phyloP scores from a whole-genome alignment of 2,888 invertebrate species.

The Neoascia interrupta region DNA sequence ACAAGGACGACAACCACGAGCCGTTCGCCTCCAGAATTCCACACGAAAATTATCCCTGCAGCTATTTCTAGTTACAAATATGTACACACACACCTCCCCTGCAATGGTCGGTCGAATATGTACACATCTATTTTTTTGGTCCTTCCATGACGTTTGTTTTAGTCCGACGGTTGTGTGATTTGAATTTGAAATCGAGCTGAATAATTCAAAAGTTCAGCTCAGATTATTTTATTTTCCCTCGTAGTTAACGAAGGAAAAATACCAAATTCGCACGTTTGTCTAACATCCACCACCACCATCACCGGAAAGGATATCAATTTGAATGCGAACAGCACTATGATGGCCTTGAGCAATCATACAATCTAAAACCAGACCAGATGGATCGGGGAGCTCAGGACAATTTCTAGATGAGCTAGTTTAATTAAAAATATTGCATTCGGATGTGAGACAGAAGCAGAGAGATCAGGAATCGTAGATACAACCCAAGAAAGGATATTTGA shows the following conservation, averaged over 20 bases:
- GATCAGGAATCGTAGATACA: no score
- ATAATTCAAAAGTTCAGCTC: slow-evolving; percentile 40
- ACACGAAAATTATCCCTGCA: slow-evolving; percentile 13
- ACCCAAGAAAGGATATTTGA: not conserved
- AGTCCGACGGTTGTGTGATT: slow-evolving; percentile 13
- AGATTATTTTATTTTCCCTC: not conserved
- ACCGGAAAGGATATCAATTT: slow-evolving; percentile 19
- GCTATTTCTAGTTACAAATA: slow-evolving; percentile 7
- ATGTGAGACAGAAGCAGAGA: no score
- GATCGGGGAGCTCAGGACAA: not conserved
- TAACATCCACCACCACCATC: not conserved
- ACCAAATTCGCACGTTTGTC: slow-evolving; percentile 2
- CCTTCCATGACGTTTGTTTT: no score
- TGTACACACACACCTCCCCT: no score
- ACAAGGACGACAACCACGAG: not conserved
- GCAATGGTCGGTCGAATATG: no score
- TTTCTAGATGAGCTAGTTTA: slow-evolving; percentile 34
- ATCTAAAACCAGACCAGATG: not conserved
- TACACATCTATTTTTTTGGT: no score
- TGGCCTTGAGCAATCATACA: no score
- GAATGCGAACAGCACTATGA: slow-evolving; percentile 21
- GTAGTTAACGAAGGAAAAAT: not conserved
- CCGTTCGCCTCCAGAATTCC: slow-evolving; percentile 19
- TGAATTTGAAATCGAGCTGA: slow-evolving; percentile 42
- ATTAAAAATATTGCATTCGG: slow-evolving; percentile 36